These are phyloP conservation scores for Murina feae DNA, from an alignment of 2,113 vertebrate genomes.

Conservation along the genomic window DNA sequence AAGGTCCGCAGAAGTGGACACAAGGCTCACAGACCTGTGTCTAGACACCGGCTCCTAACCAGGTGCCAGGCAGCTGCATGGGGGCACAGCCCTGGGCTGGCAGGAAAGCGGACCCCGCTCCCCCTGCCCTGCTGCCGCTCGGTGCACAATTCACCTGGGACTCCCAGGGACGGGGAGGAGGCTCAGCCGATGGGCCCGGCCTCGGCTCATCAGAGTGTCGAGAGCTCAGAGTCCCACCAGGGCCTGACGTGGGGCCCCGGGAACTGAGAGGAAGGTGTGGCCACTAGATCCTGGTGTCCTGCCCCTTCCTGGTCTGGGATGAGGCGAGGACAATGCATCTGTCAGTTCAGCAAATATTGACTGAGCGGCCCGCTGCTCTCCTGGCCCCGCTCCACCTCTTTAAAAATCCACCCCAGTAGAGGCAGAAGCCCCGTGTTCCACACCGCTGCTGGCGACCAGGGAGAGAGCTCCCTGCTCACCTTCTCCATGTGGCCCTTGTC, in stretches of 20 bases:
- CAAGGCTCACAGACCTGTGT: neutral
- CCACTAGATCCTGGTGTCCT: neutral
- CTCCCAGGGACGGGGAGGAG: neutral
- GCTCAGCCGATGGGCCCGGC: neutral
- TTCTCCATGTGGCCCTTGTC: neutral
- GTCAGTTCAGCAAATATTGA: neutral
- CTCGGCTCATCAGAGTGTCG: neutral
- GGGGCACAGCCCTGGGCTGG: neutral
- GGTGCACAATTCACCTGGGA: fast-evolving
- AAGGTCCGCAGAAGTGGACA: fast-evolving
- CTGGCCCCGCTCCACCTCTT: neutral
- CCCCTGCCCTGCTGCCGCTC: neutral
- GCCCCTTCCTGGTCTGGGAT: neutral
- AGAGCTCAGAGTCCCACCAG: fast-evolving
- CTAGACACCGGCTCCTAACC: neutral
- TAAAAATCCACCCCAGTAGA: fast-evolving
- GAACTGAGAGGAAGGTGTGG: neutral
- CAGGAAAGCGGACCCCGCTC: fast-evolving
- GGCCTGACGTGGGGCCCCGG: fast-evolving
- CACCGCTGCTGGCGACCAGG: fast-evolving
- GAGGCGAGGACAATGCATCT: neutral
- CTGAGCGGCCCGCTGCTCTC: fast-evolving
- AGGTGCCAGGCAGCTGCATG: neutral
- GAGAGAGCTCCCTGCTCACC: neutral
- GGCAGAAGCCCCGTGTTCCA: too few species aligned